Evolutionary conservation across 2,888 invertebrate species (phyloP), one percentile per base, ranked within the genome.

Genomic region (Agrenia bidenticulata): DNA sequence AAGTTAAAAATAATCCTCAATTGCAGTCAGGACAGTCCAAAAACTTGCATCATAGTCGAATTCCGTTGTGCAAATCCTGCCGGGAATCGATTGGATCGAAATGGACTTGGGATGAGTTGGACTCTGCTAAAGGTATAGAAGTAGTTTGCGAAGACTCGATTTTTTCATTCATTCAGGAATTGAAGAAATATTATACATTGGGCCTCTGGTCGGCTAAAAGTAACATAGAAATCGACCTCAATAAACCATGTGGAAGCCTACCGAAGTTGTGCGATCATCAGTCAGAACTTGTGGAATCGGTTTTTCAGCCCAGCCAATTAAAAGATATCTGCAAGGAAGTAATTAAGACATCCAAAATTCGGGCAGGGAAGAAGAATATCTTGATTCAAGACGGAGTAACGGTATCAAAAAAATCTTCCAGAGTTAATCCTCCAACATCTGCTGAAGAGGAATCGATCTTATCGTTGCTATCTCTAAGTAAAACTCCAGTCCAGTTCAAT

Each of bases 381-480:
- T 4, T 32, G 4, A 11, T 32, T 11, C 32, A 32, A 32, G 32
- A 32, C 11, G 32, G 32, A 32, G 11, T 4, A 32, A 32, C 4
- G 4, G 5, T 11, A 7, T 11, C 32, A 7, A 7, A 4, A 4
- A 32, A 32, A 32, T 11, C 11, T 32, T 4, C 32, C 11, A 32
- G 32, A 32, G 32, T 32, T 32, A 32, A 17, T 24, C 23, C 11
- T n/a, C 27, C 32, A n/a, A 26, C 55, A 5, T 55, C 55, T 9
- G 55, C 55, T 2, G 55, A 55, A 32, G 55, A 55, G 19, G 55
- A 55, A 55, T 55, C 55, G 9, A 32, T 55, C 2, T 27, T 55
- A 24, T 26, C 55, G 15, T 26, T 55, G 5, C 32, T 55, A 13
- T 55, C 55, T 26, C n/a, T 55, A 5, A 55, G 55, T 17, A 55